Conservation (phyloP, 2,113 vertebrate species). For the Ceyx cyanopectus region DNA sequence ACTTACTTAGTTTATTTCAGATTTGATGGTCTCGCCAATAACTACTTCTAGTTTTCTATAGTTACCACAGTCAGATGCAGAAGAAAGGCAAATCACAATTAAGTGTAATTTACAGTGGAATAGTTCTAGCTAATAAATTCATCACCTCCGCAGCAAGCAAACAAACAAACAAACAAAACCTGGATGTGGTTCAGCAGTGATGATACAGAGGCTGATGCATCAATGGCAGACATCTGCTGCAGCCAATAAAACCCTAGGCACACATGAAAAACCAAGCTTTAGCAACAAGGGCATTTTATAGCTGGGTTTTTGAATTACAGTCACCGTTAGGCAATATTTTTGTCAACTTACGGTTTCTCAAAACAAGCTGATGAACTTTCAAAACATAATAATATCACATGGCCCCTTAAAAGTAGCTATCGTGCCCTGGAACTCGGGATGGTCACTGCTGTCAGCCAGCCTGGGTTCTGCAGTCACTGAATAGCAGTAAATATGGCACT, state of each 20-base stretch:
- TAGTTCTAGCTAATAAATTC: conserved; percentile 33
- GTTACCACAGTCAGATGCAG: not conserved
- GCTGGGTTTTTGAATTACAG: not conserved
- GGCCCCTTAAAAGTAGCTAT: not conserved
- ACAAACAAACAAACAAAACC: not conserved
- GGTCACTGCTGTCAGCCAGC: not conserved
- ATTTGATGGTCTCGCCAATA: not conserved
- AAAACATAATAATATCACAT: not conserved
- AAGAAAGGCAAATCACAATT: conserved; percentile 24
- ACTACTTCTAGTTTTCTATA: not conserved
- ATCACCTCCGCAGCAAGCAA: conserved; percentile 22
- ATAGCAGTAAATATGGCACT: conserved; percentile 3
- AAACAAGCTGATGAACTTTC: not conserved
- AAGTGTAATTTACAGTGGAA: not conserved
- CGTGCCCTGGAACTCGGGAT: not conserved
- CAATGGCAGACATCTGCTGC: not conserved
- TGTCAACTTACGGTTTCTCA: not conserved
- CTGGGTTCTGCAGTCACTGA: not conserved
- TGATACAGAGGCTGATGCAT: conserved; percentile 26
- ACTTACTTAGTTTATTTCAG: not conserved
- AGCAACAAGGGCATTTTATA: conserved; percentile 13
- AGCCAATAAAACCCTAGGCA: conserved; percentile 13
- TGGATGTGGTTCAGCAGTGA: not conserved
- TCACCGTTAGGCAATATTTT: not conserved
- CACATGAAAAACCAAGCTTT: not conserved